Evolutionary conservation across 2,113 vertebrate species (phyloP).

Genomic region (Thunnus thynnus): DNA sequence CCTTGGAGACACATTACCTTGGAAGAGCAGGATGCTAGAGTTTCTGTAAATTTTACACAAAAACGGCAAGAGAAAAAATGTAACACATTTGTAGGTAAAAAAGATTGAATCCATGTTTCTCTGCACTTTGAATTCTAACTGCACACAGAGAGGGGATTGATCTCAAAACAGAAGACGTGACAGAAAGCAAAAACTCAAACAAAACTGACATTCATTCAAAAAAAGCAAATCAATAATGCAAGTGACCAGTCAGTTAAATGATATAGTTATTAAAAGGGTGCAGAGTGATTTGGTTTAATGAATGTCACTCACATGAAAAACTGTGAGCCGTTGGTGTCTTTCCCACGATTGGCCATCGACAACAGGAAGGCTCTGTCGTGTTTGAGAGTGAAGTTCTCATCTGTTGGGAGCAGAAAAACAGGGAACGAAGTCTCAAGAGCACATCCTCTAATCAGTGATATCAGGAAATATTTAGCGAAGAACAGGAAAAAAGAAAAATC

Average conservation of each 20-base stretch:
- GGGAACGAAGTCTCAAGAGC: constrained; percentile 70
- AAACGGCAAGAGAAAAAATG: constrained; percentile 99
- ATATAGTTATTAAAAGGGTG: constrained; percentile 5
- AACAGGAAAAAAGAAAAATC: not conserved
- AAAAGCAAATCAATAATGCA: constrained; percentile 19
- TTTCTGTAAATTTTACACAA: constrained; percentile 99
- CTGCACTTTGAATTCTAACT: constrained; percentile 81
- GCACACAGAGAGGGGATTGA: constrained; percentile 74
- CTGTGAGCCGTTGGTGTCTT: constrained; percentile 99
- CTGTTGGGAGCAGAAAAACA: constrained; percentile 89
- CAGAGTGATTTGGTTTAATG: constrained; percentile 6
- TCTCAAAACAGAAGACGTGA: constrained; percentile 49
- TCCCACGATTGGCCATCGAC: constrained; percentile 99
- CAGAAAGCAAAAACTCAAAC: constrained; percentile 45
- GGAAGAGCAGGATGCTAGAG: constrained; percentile 98
- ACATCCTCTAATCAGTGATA: constrained; percentile 17
- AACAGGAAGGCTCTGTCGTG: constrained; percentile 98
- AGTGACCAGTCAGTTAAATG: constrained; percentile 17
- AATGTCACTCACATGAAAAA: constrained; percentile 97
- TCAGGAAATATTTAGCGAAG: constrained; percentile 44
- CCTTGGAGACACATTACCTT: constrained; percentile 99
- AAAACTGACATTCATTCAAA: constrained; percentile 14
- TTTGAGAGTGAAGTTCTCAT: constrained; percentile 99
- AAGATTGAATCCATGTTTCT: constrained; percentile 85
- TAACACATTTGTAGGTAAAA: constrained; percentile 98